phyloP scores from a whole-genome alignment of 2,888 invertebrate genomes.

The Drosophila merina region DNA sequence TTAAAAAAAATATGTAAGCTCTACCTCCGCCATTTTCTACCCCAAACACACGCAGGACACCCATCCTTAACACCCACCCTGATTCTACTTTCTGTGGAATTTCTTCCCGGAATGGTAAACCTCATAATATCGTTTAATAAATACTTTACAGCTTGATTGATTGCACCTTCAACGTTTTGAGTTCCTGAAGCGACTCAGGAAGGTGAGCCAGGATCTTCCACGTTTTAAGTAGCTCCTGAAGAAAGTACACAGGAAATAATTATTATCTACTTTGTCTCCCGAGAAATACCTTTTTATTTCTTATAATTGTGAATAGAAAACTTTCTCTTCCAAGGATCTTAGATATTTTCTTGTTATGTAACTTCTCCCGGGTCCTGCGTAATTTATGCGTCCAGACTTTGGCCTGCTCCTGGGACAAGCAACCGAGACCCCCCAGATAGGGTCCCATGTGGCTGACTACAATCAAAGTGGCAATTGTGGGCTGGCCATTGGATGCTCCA shows the following conservation, averaged over 20 bases:
- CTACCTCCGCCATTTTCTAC: neutral
- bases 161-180: conserved; percentile 52
- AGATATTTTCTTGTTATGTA: conserved; percentile 3
- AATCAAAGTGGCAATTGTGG: conserved; percentile 68
- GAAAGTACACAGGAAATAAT: neutral
- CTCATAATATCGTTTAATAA: conserved; percentile 79
- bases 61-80: no score
- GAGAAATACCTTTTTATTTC: neutral
- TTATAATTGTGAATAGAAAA: neutral
- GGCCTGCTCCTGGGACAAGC: neutral
- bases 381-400: conserved; percentile 63
- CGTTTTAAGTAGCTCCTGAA: conserved; percentile 59
- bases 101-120: conserved; percentile 56
- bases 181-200: conserved; percentile 50
- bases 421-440: conserved; percentile 67
- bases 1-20: conserved; percentile 60
- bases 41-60: neutral
- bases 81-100: conserved; percentile 2
- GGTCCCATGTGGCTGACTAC: conserved; percentile 77
- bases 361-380: conserved; percentile 50
- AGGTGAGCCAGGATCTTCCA: conserved; percentile 63
- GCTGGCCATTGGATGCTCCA: conserved; percentile 18
- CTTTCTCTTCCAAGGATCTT: neutral
- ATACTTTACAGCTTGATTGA: conserved; percentile 79
- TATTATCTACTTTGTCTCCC: neutral